Evolutionary conservation across 2,888 invertebrate species (phyloP), one percentile per base, ranked within the genome.

Genomic region (Rhabditoides inermis): DNA sequence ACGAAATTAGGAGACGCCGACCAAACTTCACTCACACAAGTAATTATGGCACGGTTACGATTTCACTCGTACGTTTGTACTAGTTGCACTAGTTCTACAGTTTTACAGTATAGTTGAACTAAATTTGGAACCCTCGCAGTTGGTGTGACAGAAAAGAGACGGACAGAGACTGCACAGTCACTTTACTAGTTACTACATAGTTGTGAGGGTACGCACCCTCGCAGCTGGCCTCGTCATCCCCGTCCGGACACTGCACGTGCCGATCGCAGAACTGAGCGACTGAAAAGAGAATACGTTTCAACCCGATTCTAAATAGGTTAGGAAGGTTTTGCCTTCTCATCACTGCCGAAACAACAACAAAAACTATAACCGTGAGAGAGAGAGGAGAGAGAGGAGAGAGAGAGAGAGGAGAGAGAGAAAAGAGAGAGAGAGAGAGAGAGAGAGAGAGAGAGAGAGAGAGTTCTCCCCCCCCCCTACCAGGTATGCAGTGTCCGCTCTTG

Each of bases 171-270:
- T n/a, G n/a, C n/a, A n/a, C n/a, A n/a, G n/a, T n/a, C n/a, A n/a
- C n/a, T n/a, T n/a, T n/a, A n/a, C n/a, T n/a, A n/a, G n/a, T n/a
- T n/a, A n/a, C n/a, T n/a, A n/a, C n/a, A n/a, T n/a, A n/a, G n/a
- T n/a, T n/a, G n/a, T n/a, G n/a, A n/a, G n/a, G n/a, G n/a, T n/a
- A 57, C 59, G 44, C 37, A 68, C 68, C 55, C 23, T 60, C 45
- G 49, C 68, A 68, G 30, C 58, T 36, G 23, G 48, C 37, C 56
- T 69, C 68, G 51, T 69, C 68, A 41, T 66, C 66, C 28, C 68
- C 68, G 41, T 69, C 68, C 15, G 68, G 68, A 51, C 69, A 69
- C 32, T 69, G 64, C 26, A 60, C 55, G 41, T 55, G 55, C 20
- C 69, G 53, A 50, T 69, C 65, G 45, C 69, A 69, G 60, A 67